phyloP scores from a whole-genome alignment of 1,140 invertebrate genomes.

The Drosophila sp. region DNA sequence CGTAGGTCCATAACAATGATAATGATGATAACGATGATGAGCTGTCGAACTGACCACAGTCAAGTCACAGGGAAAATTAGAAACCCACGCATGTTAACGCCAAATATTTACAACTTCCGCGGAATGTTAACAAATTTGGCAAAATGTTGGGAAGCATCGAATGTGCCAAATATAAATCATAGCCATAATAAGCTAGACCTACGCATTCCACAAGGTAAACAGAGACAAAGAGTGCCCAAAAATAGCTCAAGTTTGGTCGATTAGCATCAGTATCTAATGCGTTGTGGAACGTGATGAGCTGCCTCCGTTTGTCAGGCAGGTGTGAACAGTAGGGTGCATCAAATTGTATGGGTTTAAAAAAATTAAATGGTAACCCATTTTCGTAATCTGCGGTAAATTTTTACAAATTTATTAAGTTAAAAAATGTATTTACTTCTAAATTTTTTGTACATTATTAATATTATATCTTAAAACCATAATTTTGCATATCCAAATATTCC shows the following conservation, averaged over 20 bases:
- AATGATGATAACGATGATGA: not conserved
- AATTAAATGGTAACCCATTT: no score
- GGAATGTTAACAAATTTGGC: conserved; percentile 30
- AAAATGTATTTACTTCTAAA: no score
- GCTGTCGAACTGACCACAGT: conserved; percentile 44
- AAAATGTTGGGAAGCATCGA: conserved; percentile 9
- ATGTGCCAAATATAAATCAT: conserved; percentile 64
- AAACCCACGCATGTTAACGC: conserved; percentile 44
- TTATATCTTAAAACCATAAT: no score
- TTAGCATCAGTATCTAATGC: conserved; percentile 54
- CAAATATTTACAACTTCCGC: conserved; percentile 41
- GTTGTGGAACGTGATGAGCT: conserved; percentile 58
- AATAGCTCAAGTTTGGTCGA: conserved; percentile 62
- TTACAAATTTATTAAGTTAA: no score
- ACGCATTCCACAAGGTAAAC: conserved; percentile 60
- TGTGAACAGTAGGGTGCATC: no score
- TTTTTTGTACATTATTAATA: no score
- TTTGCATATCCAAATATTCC: no score
- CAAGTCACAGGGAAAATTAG: conserved; percentile 17
- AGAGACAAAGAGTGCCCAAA: conserved; percentile 66
- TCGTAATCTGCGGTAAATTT: no score
- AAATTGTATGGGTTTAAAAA: no score
- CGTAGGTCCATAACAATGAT: conserved; percentile 27
- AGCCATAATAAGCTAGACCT: conserved; percentile 47
- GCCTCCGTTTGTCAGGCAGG: no score